phyloP scores from a whole-genome alignment of 2,888 invertebrate genomes.

The Morpho deidamia region DNA sequence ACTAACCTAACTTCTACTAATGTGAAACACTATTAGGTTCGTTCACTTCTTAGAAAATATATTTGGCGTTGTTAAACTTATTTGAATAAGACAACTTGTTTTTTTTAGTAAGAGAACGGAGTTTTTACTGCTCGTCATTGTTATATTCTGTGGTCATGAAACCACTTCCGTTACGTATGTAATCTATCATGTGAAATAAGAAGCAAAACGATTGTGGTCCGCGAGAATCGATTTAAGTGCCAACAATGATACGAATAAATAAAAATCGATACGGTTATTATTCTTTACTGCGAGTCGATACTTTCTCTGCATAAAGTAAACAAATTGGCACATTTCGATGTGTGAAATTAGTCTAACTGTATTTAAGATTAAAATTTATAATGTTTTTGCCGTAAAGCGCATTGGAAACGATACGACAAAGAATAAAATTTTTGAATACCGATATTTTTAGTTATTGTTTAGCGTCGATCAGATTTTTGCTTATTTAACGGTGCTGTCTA shows the following conservation, averaged over 20 bases:
- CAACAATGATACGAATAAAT: constrained; percentile 46
- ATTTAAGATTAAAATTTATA: constrained; percentile 13
- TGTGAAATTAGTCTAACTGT: constrained; percentile 34
- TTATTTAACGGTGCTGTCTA: background rate
- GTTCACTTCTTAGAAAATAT: no score
- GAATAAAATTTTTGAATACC: background rate
- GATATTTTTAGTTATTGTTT: background rate
- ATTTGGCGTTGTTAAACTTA: no score
- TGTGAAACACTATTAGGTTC: no score
- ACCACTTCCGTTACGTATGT: constrained; percentile 56
- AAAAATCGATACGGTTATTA: constrained; percentile 49
- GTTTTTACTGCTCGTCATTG: no score
- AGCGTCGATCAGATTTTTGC: background rate
- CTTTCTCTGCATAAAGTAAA: constrained; percentile 34
- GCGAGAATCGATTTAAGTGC: constrained; percentile 50
- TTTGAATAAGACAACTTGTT: no score
- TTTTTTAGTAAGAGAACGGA: no score
- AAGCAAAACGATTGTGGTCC: constrained; percentile 53
- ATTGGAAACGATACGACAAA: background rate
- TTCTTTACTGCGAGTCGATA: constrained; percentile 31
- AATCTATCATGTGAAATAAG: constrained; percentile 55
- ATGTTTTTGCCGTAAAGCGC: background rate
- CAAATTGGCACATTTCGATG: constrained; percentile 27
- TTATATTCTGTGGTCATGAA: constrained; percentile 36
- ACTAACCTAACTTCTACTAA: no score